Percentiles rank a stretch among this genome's conserved stretches.
Conservation (phyloP, 2,888 invertebrate species). For the Crossocerus cetratus region DNA sequence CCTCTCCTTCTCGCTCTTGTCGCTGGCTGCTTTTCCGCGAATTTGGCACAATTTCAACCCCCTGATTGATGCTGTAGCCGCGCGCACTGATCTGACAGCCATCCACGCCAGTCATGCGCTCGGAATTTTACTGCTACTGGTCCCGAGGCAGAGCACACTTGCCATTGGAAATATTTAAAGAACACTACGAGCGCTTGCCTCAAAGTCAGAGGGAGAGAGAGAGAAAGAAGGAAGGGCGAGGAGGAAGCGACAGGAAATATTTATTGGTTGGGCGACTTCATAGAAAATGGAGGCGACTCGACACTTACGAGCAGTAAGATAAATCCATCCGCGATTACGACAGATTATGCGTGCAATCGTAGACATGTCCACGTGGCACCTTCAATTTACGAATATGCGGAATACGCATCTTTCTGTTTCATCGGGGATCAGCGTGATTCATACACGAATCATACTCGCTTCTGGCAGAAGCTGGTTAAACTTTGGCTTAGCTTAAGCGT, state of each 20-base stretch:
- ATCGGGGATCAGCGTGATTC: too few relatives aligned
- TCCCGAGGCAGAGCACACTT: not conserved
- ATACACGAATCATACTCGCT: too few relatives aligned
- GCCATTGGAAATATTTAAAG: constrained; percentile 1
- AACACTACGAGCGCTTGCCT: not conserved
- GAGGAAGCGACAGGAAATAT: not conserved
- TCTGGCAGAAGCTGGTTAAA: too few relatives aligned
- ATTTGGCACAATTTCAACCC: constrained; percentile 46
- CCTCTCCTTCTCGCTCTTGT: not conserved
- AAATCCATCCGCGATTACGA: constrained; percentile 45
- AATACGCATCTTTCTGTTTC: too few relatives aligned
- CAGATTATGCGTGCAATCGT: constrained; percentile 9
- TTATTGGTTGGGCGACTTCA: not conserved
- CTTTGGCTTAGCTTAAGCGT: too few relatives aligned
- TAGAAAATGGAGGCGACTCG: not conserved
- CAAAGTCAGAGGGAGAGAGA: not conserved
- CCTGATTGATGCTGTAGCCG: constrained; percentile 36
- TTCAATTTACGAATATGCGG: too few relatives aligned
- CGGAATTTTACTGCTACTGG: constrained; percentile 25
- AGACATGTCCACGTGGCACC: not conserved
- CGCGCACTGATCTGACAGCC: constrained; percentile 41
- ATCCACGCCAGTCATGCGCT: constrained; percentile 23
- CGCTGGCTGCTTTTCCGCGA: constrained; percentile 18
- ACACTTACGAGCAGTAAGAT: constrained; percentile 20
- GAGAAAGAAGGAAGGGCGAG: not conserved